These are phyloP conservation scores for Mormyrus lacerda DNA, from an alignment of 2,113 vertebrate species.

Conservation along the genomic window DNA sequence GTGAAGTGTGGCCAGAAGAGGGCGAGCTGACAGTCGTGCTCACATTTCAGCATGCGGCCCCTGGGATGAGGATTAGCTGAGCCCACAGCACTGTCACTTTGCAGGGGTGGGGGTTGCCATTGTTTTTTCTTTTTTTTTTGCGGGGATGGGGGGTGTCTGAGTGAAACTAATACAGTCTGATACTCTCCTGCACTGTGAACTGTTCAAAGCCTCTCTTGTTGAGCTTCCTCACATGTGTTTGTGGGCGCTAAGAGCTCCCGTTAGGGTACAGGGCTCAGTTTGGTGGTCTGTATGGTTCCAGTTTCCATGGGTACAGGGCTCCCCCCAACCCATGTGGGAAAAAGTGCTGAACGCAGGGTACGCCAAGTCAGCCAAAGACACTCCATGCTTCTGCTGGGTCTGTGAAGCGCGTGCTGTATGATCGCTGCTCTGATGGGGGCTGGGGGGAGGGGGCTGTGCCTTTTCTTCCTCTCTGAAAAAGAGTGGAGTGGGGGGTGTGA, in stretches of 20 bases:
- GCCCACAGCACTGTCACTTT: background rate
- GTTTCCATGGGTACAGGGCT: background rate
- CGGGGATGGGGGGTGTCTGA: background rate
- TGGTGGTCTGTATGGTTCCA: background rate
- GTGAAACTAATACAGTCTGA: background rate
- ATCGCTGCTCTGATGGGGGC: conserved; percentile 47
- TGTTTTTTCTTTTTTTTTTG: background rate
- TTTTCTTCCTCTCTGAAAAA: conserved; percentile 26
- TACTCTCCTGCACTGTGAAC: background rate
- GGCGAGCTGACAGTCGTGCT: background rate
- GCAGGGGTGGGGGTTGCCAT: background rate
- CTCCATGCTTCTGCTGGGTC: background rate
- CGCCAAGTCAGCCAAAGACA: background rate
- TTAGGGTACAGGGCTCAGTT: background rate
- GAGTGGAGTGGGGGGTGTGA: conserved; percentile 42
- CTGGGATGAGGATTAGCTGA: background rate
- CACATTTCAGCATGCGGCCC: background rate
- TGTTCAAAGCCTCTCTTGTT: background rate
- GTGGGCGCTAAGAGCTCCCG: background rate
- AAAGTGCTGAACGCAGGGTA: background rate
- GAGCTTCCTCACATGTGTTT: background rate
- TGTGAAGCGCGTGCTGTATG: background rate
- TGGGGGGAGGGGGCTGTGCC: background rate
- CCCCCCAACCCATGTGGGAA: background rate
- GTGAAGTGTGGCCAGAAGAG: background rate